Percentiles rank a stretch among this genome's conserved stretches.
Evolutionary conservation across 2,888 invertebrate genomes (phyloP).

Genomic region (Sericinus montela): DNA sequence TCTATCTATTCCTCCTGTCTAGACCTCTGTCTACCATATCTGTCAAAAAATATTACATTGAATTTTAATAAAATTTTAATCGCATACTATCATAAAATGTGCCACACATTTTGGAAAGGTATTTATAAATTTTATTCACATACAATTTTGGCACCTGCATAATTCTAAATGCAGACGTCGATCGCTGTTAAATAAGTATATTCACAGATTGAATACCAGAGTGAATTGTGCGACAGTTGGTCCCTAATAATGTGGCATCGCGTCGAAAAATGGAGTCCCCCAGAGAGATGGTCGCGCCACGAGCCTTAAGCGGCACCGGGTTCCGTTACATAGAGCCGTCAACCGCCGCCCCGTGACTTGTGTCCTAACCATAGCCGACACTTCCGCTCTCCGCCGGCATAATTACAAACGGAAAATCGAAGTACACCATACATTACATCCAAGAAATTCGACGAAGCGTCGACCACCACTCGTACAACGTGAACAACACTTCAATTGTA

Average conservation of each 20-base stretch:
- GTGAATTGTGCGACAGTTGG: constrained; percentile 1
- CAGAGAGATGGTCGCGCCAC: constrained; percentile 57
- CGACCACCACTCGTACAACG: constrained; percentile 16
- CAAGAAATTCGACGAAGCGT: constrained; percentile 56
- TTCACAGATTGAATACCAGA: constrained; percentile 13
- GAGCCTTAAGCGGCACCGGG: constrained; percentile 51
- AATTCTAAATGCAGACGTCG: constrained; percentile 13
- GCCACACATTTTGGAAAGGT: no score
- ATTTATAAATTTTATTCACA: no score
- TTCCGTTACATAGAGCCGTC: constrained; percentile 66
- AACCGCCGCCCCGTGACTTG: constrained; percentile 64
- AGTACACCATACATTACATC: constrained; percentile 58
- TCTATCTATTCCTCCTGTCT: no score
- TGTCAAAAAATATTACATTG: no score
- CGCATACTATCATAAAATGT: no score
- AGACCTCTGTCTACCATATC: no score
- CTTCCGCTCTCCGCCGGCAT: constrained; percentile 67
- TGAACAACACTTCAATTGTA: background rate
- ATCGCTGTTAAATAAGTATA: background rate
- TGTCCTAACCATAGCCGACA: constrained; percentile 59
- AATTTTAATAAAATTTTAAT: no score
- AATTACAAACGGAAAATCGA: constrained; percentile 74
- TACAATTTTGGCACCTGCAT: constrained; percentile 1
- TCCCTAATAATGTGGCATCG: constrained; percentile 8
- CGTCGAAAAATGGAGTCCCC: constrained; percentile 38